Percentiles rank a stretch among this genome's conserved stretches.
These are phyloP conservation scores for Trichoplusia ni DNA, from an alignment of 1,140 invertebrate genomes.

Conservation along the genomic window DNA sequence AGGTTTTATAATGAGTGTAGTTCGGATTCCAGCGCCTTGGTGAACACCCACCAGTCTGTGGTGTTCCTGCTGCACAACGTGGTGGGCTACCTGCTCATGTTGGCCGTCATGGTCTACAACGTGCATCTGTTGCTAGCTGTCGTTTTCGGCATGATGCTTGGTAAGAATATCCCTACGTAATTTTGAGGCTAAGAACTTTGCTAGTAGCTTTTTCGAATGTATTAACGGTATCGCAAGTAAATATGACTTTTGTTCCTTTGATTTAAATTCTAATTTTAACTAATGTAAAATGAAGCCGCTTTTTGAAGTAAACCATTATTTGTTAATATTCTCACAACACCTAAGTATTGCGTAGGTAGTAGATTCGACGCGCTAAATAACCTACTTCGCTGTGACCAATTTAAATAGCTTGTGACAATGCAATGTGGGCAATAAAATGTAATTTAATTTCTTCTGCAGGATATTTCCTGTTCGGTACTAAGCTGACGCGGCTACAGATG, in stretches of 20 bases:
- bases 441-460: slow-evolving; percentile 45
- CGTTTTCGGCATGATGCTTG: slow-evolving; percentile 88
- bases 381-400: too few relatives aligned
- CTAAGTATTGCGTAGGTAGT: too few relatives aligned
- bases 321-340: too few relatives aligned
- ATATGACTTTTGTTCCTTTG: too few relatives aligned
- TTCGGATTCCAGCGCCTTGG: slow-evolving; percentile 47
- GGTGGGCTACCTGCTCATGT: slow-evolving; percentile 93
- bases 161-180: slow-evolving; percentile 76
- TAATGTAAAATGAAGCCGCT: too few relatives aligned
- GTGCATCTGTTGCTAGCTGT: slow-evolving; percentile 89
- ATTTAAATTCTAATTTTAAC: too few relatives aligned
- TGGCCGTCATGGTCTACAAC: slow-evolving; percentile 95
- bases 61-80: slow-evolving; percentile 78
- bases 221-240: too few relatives aligned
- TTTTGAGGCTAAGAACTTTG: background rate
- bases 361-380: too few relatives aligned
- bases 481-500: slow-evolving; percentile 69
- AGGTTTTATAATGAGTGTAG: background rate
- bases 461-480: slow-evolving; percentile 70
- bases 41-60: slow-evolving; percentile 62
- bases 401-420: too few relatives aligned
- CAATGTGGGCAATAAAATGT: background rate
- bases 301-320: too few relatives aligned
- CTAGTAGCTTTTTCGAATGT: background rate